Conservation (phyloP, 2,113 vertebrate species). For the Dicentrarchus labrax region DNA sequence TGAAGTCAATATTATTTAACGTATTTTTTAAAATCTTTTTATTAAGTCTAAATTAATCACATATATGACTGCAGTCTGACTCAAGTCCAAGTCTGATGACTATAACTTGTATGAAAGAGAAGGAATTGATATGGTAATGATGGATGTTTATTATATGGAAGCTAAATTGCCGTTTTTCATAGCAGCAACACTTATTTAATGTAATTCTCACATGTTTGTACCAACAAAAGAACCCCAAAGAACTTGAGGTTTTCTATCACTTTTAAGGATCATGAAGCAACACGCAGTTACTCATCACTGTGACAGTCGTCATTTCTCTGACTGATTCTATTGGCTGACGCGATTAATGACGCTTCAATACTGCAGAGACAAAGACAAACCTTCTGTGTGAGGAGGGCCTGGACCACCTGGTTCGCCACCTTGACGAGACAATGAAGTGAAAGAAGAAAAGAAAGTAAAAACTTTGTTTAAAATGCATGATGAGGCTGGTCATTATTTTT, state of each 20-base stretch:
- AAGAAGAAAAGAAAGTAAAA: neutral
- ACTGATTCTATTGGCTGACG: neutral
- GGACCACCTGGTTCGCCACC: slow-evolving; percentile 96
- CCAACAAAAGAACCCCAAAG: neutral
- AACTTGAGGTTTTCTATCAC: neutral
- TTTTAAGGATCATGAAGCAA: neutral
- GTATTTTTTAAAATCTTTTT: too few relatives aligned
- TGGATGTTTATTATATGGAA: neutral
- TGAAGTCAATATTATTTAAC: too few relatives aligned
- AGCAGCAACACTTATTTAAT: neutral
- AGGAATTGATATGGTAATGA: too few relatives aligned
- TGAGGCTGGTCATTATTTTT: neutral
- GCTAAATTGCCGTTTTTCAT: too few relatives aligned
- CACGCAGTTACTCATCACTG: neutral
- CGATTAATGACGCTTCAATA: neutral
- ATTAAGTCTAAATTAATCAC: too few relatives aligned
- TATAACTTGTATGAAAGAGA: too few relatives aligned
- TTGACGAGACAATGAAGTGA: slow-evolving; percentile 64
- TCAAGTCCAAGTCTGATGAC: too few relatives aligned
- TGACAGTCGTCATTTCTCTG: neutral
- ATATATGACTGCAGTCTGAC: too few relatives aligned
- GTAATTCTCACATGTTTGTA: neutral
- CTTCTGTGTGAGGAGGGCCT: slow-evolving; percentile 95
- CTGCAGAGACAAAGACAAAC: slow-evolving; percentile 78
- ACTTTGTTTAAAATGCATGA: neutral